phyloP scores from a whole-genome alignment of 2,797 vertebrate species.

The Enteromius fasciolatus region DNA sequence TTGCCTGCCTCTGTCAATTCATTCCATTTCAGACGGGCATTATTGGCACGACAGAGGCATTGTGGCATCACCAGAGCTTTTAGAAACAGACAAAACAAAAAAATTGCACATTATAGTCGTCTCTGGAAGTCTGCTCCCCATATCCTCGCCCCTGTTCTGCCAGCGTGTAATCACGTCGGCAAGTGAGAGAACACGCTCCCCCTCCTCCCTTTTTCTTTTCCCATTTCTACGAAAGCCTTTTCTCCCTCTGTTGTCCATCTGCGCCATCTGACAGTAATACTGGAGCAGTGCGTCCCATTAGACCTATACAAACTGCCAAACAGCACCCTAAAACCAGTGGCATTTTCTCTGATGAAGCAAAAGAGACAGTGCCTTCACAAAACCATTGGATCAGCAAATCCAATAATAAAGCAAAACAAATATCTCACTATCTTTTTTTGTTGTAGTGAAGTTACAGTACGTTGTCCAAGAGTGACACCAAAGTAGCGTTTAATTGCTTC shows the following conservation, averaged over 20 bases:
- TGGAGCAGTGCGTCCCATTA: constrained; percentile 40
- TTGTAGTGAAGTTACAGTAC: not conserved
- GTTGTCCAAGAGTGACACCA: not conserved
- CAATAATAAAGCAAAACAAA: not conserved
- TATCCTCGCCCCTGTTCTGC: constrained; percentile 66
- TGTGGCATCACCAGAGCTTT: constrained; percentile 46
- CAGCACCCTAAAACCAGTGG: constrained; percentile 20
- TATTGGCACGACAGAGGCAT: constrained; percentile 74
- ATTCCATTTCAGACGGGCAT: constrained; percentile 78
- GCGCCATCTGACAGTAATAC: constrained; percentile 57
- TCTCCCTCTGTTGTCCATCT: constrained; percentile 63
- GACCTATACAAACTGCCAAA: constrained; percentile 32
- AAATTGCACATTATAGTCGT: constrained; percentile 67
- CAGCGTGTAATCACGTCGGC: constrained; percentile 68
- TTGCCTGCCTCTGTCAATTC: constrained; percentile 73
- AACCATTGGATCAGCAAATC: not conserved
- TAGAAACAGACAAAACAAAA: not conserved
- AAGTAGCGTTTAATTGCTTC: not conserved
- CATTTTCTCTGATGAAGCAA: not conserved
- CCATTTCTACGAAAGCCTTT: constrained; percentile 30
- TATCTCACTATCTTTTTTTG: not conserved
- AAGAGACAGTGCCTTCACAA: not conserved
- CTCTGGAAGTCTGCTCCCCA: constrained; percentile 62
- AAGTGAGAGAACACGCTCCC: constrained; percentile 53
- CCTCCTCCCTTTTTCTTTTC: constrained; percentile 19